Evolutionary conservation across 2,113 vertebrate species (phyloP).

Genomic region (Centropristis striata): DNA sequence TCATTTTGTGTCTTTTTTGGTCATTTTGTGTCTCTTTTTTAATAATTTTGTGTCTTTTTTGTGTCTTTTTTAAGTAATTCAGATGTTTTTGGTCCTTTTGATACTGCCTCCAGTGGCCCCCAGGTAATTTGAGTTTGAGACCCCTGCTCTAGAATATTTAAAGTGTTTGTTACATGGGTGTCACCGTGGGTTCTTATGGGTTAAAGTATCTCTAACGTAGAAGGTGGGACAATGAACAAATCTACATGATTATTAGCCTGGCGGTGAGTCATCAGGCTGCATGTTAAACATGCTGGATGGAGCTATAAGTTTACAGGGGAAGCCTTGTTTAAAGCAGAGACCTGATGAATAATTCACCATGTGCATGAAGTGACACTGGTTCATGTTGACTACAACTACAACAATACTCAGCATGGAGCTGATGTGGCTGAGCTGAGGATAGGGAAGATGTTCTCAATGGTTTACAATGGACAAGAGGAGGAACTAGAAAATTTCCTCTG

Average conservation of each 20-base stretch:
- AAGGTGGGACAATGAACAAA: not conserved
- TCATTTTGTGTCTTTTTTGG: too few species aligned
- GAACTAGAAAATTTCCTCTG: not conserved
- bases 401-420: not conserved
- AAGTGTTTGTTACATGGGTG: too few species aligned
- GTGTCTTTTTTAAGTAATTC: too few species aligned
- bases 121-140: too few species aligned
- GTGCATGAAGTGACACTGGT: constrained; percentile 30
- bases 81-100: too few species aligned
- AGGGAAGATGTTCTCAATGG: constrained; percentile 15
- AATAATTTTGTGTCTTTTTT: too few species aligned
- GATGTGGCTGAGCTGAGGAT: constrained; percentile 19
- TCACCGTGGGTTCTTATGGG: too few species aligned
- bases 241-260: not conserved
- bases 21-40: too few species aligned
- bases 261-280: constrained; percentile 11
- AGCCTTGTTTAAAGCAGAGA: constrained; percentile 48
- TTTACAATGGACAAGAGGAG: not conserved
- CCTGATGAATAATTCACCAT: constrained; percentile 65
- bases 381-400: constrained; percentile 20
- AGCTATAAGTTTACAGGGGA: not conserved
- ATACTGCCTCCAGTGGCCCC: too few species aligned
- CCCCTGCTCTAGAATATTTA: too few species aligned
- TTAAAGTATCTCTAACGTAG: too few species aligned
- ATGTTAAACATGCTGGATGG: constrained; percentile 4